Percentiles rank a stretch among this genome's conserved stretches.
Conservation (phyloP, 2,113 vertebrate genomes). For the Macaca mulatta region DNA sequence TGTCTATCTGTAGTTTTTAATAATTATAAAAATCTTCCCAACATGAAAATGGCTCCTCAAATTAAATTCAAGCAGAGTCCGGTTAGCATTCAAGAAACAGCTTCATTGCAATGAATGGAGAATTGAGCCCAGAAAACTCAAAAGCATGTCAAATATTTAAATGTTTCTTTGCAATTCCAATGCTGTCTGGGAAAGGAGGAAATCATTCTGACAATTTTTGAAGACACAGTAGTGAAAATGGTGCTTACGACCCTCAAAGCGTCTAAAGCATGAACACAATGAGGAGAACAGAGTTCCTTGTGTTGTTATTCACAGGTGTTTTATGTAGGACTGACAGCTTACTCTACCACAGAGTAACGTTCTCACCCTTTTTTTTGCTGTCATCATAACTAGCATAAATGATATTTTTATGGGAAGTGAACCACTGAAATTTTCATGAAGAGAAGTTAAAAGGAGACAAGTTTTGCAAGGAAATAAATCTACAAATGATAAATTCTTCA, state of each 20-base stretch:
- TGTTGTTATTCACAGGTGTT: neutral
- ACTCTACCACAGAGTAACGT: neutral
- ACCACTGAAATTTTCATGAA: slow-evolving; percentile 63
- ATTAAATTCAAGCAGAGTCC: neutral
- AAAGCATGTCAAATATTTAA: neutral
- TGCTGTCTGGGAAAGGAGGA: neutral
- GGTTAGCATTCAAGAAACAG: neutral
- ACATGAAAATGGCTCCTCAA: neutral
- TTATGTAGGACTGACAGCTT: neutral
- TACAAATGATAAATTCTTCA: slow-evolving; percentile 50
- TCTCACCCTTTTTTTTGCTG: slow-evolving; percentile 16
- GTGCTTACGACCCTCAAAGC: neutral
- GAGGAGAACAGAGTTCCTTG: neutral
- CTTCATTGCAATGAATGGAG: neutral
- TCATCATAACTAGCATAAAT: slow-evolving; percentile 45
- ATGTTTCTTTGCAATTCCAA: neutral
- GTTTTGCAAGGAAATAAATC: slow-evolving; percentile 64
- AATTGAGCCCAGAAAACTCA: neutral
- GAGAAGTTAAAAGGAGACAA: slow-evolving; percentile 59
- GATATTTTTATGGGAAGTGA: slow-evolving; percentile 49
- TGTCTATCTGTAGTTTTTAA: neutral
- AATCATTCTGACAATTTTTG: neutral
- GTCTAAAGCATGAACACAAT: neutral
- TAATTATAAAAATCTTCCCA: neutral
- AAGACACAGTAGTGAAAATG: neutral